Evolutionary conservation across 2,888 invertebrate species (phyloP).

Genomic region (Hydrotaea cyrtoneurina): DNA sequence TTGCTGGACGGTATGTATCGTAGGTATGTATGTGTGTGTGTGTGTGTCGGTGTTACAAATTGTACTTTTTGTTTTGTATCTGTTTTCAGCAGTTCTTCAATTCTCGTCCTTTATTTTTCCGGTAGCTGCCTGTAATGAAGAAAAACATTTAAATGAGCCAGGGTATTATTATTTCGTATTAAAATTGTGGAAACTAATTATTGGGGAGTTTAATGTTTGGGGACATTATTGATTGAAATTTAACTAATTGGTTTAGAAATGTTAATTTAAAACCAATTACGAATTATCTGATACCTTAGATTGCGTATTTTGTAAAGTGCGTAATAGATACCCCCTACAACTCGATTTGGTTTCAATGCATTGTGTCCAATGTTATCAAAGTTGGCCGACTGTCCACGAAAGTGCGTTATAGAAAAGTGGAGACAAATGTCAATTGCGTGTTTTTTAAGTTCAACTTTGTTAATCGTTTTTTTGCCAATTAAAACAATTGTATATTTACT

Average conservation of each 20-base stretch:
- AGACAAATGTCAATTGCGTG: no score
- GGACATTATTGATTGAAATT: neutral
- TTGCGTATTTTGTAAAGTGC: neutral
- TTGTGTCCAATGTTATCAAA: no score
- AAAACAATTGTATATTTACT: no score
- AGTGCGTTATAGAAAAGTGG: no score
- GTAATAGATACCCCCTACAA: no score
- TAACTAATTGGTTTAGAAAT: constrained; percentile 1
- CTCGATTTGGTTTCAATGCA: no score
- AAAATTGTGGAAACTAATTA: no score
- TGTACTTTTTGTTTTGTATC: neutral
- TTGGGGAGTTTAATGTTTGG: no score
- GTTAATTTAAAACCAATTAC: neutral
- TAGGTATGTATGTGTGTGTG: no score
- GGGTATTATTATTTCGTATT: neutral
- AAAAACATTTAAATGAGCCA: neutral
- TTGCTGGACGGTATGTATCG: neutral
- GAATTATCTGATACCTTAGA: neutral
- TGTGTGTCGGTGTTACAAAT: neutral
- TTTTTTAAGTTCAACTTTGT: no score
- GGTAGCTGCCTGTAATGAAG: neutral
- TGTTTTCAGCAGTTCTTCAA: neutral
- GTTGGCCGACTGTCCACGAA: no score
- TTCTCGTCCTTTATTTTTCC: neutral
- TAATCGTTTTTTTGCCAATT: no score